Base-by-base conservation (phyloP, 35 echinoderm and acorn worm genomes). In the Heliocidaris erythrogramma region DNA sequence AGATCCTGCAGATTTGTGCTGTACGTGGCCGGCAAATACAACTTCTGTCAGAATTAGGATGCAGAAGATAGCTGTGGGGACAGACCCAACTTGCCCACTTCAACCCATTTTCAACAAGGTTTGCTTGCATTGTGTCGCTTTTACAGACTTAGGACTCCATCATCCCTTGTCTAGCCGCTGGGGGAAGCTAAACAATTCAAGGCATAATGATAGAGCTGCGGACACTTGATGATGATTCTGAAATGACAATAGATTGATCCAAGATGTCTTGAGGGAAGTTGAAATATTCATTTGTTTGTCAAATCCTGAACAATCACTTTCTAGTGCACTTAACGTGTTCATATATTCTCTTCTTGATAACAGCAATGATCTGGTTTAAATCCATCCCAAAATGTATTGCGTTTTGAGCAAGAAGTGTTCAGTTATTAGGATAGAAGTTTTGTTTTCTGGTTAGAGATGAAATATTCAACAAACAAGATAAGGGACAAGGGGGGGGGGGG, bases 261-360 rank as follows among this genome's bases (percentile, higher is more conserved):
- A 78, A 18, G 8, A n/a, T 18, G 21, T 78, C 65, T 78, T 18
- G 65, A 78, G 65, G 65, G 65, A 21, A 5, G 65, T 78, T 78
- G 65, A 78, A 78, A 78, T 78, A 78, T 78, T 78, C 65, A 78
- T 78, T 78, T 78, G 65, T 78, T 78, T 78, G 65, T 78, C 65
- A 78, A 7, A 27, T 1, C 65, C 8, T 21, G 65, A 78, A 78
- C 7, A 6, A 7, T 78, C 65, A 78, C 65, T n/a, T n/a, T 78
- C 27, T 78, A 7, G 21, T 21, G 18, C 65, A 78, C 52, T 56
- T 9, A 56, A 8, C 7, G 18, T 78, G 7, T 27, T 78, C 7
- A 5, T 78, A 24, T 78, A 78, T 78, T 78, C 18, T 78, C 21
- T 2, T 78, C 21, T 78, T 8, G 9, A 10, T 52, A 5, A 52